Evolutionary conservation across 2,113 vertebrate species (phyloP), one percentile per base, ranked within the genome.

Genomic region (Bubo blakistoni): DNA sequence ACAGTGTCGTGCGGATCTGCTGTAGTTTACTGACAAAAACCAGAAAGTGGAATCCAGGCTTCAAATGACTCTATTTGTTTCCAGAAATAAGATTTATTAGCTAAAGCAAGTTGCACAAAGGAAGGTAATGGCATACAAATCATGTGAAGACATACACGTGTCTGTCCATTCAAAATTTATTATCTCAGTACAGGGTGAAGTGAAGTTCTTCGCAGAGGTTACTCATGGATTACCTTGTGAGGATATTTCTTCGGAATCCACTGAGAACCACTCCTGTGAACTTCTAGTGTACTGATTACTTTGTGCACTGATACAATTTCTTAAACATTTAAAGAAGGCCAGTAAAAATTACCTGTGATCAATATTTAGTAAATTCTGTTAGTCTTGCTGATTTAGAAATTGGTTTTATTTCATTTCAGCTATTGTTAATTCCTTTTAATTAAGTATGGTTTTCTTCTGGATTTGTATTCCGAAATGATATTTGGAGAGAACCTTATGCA

Each of bases 71-170:
- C 11, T 30, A 1, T 1, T 62, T 4, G 0, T 61, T 89, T 82
- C 61, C 79, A 90, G 55, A 90, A 74, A n/a, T 18, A 61, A 54
- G 61, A 90, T 74, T 51, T 30, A 46, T 81, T 88, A 46, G 32
- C 61, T 79, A 29, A 90, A 79, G n/a, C 36, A 49, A 54, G 38
- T 58, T 76, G 29, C 0, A 0, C 30, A 54, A 42, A 54, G 46
- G 55, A 66, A 46, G 15, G 20, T 73, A 55, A 36, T 22, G 27
- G 32, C 25, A 10, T 46, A 26, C 30, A 58, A 71, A 54, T 72
- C 70, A 22, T 2, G 0, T 66, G 51, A 36, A 76, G 69, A n/a
- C 0, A 0, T 59, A 27, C 32, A 14, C 0, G 0, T 36, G 21
- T 78, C 72, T 81, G 54, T 49, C 71, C 25, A 7, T 77, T 88